Percentiles rank a stretch among this genome's conserved stretches.
Evolutionary conservation across 2,888 invertebrate genomes (phyloP).

Genomic region (Chydorus sphaericus): DNA sequence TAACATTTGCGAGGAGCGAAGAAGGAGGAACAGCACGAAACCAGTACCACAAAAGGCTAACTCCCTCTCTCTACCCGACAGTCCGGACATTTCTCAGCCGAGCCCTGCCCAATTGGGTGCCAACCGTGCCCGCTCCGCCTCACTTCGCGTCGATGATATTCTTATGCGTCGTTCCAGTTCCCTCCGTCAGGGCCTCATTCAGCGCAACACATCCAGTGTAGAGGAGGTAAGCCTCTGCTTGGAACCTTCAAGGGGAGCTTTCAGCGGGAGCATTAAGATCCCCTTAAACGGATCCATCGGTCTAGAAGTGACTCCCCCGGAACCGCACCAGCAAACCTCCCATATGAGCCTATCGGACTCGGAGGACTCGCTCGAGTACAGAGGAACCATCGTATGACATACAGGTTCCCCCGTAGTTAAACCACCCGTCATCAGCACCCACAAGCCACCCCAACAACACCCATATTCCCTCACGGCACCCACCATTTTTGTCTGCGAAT

Average conservation of each 20-base stretch:
- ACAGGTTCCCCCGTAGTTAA: neutral
- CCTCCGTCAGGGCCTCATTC: constrained; percentile 41
- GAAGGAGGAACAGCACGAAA: constrained; percentile 35
- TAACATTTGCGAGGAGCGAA: constrained; percentile 69
- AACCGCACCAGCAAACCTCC: constrained; percentile 36
- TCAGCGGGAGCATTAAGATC: constrained; percentile 63
- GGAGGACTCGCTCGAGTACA: constrained; percentile 36
- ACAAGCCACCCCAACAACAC: neutral
- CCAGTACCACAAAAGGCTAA: constrained; percentile 66
- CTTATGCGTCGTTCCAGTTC: constrained; percentile 68
- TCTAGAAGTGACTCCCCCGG: constrained; percentile 53
- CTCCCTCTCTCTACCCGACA: constrained; percentile 75
- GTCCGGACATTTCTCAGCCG: constrained; percentile 20
- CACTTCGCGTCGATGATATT: constrained; percentile 72
- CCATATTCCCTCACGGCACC: neutral
- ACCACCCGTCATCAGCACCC: neutral
- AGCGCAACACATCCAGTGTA: constrained; percentile 10
- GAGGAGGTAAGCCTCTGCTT: constrained; percentile 10
- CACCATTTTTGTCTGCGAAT: constrained; percentile 1
- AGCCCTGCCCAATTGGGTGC: constrained; percentile 58
- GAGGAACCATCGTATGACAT: constrained; percentile 80
- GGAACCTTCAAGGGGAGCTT: constrained; percentile 32
- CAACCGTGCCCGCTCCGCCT: constrained; percentile 61
- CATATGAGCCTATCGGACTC: too few species aligned
- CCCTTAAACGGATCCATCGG: constrained; percentile 75